These are phyloP conservation scores for Prolemur simus DNA, from an alignment of 2,113 vertebrate species.

Conservation along the genomic window DNA sequence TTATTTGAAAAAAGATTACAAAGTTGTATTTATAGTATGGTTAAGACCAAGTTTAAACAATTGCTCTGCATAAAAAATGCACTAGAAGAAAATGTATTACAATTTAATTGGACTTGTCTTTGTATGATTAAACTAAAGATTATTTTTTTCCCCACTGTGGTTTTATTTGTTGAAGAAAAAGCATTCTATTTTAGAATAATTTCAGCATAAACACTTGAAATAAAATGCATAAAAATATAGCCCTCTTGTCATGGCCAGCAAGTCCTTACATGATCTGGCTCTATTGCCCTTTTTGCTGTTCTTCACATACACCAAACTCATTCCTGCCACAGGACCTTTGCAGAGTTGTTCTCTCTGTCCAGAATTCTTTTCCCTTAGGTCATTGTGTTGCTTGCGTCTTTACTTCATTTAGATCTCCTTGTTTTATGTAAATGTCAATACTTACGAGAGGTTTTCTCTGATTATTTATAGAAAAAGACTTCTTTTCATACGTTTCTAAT, in stretches of 20 bases:
- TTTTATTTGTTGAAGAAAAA: constrained; percentile 12
- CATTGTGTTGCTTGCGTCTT: background rate
- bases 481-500: background rate
- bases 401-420: background rate
- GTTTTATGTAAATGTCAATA: background rate
- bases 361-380: background rate
- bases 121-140: background rate
- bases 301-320: background rate
- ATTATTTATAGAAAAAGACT: background rate
- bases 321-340: background rate
- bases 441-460: background rate
- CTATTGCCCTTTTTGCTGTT: background rate
- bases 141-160: background rate
- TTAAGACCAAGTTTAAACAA: constrained; percentile 11
- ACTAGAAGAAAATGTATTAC: background rate
- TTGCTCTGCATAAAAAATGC: background rate
- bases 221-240: background rate
- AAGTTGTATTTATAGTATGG: background rate
- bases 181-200: background rate
- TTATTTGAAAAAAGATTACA: background rate
- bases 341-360: background rate
- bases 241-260: background rate
- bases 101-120: background rate
- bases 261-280: background rate
- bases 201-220: background rate